Evolutionary conservation across 2,888 invertebrate species (phyloP).

Genomic region (Melanchra persicariae): DNA sequence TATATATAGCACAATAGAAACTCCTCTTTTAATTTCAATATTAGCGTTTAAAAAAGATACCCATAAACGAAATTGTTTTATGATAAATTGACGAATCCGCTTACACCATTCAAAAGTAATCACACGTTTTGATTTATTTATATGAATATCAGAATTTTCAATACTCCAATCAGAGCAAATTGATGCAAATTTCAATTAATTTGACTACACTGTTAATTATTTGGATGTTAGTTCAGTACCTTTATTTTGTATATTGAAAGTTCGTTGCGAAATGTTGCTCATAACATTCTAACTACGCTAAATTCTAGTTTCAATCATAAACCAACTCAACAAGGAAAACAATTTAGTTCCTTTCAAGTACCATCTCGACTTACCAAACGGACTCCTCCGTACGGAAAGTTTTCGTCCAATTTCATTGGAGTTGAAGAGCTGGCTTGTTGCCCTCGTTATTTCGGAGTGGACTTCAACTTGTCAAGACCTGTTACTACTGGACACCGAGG

Average conservation of each 20-base stretch:
- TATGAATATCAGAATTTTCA: constrained; percentile 8
- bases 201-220: background rate
- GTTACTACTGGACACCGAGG: constrained; percentile 56
- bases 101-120: background rate
- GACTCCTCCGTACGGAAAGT: constrained; percentile 15
- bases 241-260: background rate
- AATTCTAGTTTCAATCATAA: constrained; percentile 13
- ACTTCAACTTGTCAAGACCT: constrained; percentile 61
- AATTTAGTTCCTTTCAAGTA: constrained; percentile 39
- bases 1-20: background rate
- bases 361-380: constrained; percentile 27
- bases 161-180: constrained; percentile 6
- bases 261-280: background rate
- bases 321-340: constrained; percentile 26
- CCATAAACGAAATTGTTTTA: background rate
- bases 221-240: background rate
- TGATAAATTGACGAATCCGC: background rate
- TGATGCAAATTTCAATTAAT: background rate
- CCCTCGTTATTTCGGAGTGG: constrained; percentile 62
- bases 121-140: constrained; percentile 8
- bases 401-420: constrained; percentile 63
- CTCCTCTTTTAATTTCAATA: background rate
- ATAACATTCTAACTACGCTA: background rate
- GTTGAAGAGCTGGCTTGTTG: constrained; percentile 54
- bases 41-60: background rate